Conservation (phyloP, 64 coral and sea anemone species). For the Montipora foliosa region DNA sequence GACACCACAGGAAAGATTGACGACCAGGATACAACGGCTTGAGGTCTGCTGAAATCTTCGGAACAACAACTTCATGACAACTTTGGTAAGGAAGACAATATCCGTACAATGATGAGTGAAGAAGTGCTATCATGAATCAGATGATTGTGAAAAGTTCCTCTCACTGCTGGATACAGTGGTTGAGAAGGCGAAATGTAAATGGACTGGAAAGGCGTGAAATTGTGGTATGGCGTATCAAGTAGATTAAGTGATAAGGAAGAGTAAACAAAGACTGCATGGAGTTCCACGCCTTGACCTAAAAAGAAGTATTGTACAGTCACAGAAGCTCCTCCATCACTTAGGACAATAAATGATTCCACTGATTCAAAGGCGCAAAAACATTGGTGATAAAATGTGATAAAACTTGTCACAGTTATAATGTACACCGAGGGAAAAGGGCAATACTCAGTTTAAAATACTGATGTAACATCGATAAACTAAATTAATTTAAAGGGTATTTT, state of each 20-base stretch:
- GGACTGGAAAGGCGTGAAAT: background rate
- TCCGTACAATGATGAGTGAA: background rate
- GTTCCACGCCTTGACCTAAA: slow-evolving; percentile 16
- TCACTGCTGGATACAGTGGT: background rate
- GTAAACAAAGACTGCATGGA: background rate
- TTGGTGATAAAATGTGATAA: slow-evolving; percentile 13
- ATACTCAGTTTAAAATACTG: too few relatives aligned
- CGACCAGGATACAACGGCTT: background rate
- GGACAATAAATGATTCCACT: slow-evolving; percentile 1
- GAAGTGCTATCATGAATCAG: background rate
- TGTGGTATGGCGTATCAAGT: background rate
- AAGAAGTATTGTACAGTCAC: slow-evolving; percentile 19
- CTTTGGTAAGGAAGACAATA: slow-evolving; percentile 12
- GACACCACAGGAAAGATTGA: background rate
- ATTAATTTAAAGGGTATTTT: too few relatives aligned
- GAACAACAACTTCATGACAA: background rate
- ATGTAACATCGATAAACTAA: too few relatives aligned
- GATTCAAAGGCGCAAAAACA: slow-evolving; percentile 4
- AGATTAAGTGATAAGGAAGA: background rate
- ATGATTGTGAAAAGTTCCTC: background rate
- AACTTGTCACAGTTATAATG: too few relatives aligned
- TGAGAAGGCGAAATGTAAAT: background rate
- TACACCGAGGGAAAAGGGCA: too few relatives aligned
- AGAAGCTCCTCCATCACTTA: slow-evolving; percentile 32
- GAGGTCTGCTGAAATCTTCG: background rate